Evolutionary conservation across 2,888 invertebrate genomes (phyloP), one percentile per base, ranked within the genome.

Genomic region (Cosmia pyralina): DNA sequence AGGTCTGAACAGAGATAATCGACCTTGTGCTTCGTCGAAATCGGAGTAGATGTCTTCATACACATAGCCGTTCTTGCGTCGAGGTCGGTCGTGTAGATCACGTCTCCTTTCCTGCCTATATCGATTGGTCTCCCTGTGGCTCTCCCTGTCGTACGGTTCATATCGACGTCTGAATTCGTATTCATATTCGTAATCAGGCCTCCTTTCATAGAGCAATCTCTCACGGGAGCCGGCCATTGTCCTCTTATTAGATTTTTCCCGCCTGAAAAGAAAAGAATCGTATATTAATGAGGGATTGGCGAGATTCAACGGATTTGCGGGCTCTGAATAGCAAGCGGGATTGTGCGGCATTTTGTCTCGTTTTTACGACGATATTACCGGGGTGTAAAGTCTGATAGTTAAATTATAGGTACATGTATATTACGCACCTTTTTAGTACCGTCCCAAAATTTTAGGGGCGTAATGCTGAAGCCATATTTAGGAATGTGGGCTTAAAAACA

Each of bases 11-110:
- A 96, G 87, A 7, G 96, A 96, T 34, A 96, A 74, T 2, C 94
- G 89, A 5, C 96, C 96, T 88, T 96, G 96, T 10, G 95, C 95
- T 88, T 96, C 96, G 66, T 96, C 96, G 82, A 95, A 96, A 82
- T 96, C 96, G 41, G 96, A 96, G 79, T 96, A 96, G 55, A 96
- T 95, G 81, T 96, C 96, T 91, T 96, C 96, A 83, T 94, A 96
- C 19, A 96, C 96, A 82, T 94, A 96, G 2, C 96, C 96, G 75
- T 96, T 96, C 84, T 93, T 95, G 57, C 96, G 89, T 87, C 92
- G 90, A 11, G 94, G 94, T 81, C 92, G 88, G 44, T 90, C 90
- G 73, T 79, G 81, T 64, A 87, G 75, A 72, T 86, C 84, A 13
- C 81, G 83, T 19, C 87, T 77, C 58, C 85, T 86, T 53, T 94